A percentile compares a stretch with the other conserved stretches of the same genome.
phyloP scores from a whole-genome alignment of 2,113 vertebrate species.

The Lipophrys pholis region DNA sequence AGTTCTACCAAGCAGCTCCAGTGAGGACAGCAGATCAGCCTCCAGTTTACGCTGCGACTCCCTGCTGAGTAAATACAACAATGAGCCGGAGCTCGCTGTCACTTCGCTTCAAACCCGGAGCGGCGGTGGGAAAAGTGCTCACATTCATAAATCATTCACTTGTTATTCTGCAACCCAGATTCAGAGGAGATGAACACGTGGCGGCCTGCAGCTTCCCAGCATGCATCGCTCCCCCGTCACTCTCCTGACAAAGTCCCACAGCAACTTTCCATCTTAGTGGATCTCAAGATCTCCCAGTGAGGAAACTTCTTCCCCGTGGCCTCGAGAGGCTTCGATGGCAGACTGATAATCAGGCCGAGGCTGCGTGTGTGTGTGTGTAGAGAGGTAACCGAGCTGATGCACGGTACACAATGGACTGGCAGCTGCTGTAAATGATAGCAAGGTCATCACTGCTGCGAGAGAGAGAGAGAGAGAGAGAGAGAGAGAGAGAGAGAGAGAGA shows the following conservation, averaged over 20 bases:
- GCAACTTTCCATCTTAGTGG: slow-evolving; percentile 42
- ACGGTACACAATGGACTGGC: slow-evolving; percentile 57
- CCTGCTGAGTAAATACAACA: slow-evolving; percentile 67
- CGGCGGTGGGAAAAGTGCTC: slow-evolving; percentile 47
- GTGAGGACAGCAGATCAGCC: too few relatives aligned
- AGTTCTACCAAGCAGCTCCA: too few relatives aligned
- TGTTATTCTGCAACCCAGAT: slow-evolving; percentile 73
- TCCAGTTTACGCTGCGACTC: too few relatives aligned
- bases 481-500: slow-evolving; percentile 20
- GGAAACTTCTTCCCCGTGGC: slow-evolving; percentile 19
- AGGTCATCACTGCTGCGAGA: slow-evolving; percentile 56
- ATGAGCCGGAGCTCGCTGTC: slow-evolving; percentile 59
- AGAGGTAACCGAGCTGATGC: slow-evolving; percentile 46
- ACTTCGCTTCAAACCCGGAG: slow-evolving; percentile 54
- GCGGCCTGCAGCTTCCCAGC: slow-evolving; percentile 21
- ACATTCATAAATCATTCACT: slow-evolving; percentile 76
- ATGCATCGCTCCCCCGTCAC: slow-evolving; percentile 38
- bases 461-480: not conserved
- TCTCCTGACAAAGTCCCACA: slow-evolving; percentile 24
- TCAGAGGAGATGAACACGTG: slow-evolving; percentile 39
- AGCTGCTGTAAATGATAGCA: slow-evolving; percentile 72
- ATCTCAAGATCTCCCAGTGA: too few relatives aligned
- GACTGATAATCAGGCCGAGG: slow-evolving; percentile 62
- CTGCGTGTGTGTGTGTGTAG: slow-evolving; percentile 12
- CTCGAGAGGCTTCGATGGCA: slow-evolving; percentile 49